Conservation (phyloP, 2,888 invertebrate species). For the Oscheius sp. region DNA sequence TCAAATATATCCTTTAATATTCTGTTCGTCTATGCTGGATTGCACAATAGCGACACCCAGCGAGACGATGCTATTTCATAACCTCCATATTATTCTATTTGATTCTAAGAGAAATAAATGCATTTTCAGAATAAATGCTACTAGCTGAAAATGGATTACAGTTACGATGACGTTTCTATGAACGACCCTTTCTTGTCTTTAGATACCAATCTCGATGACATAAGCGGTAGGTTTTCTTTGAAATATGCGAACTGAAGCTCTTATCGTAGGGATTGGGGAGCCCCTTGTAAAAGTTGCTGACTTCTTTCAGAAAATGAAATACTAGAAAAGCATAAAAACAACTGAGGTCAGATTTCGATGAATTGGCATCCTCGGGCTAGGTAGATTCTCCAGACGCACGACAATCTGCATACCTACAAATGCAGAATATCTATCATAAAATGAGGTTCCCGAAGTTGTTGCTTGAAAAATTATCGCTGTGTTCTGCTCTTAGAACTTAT, state of each 20-base stretch:
- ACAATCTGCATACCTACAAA: too few species aligned
- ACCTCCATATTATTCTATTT: background rate
- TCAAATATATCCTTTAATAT: background rate
- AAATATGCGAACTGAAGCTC: background rate
- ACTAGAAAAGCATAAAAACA: too few species aligned
- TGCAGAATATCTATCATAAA: too few species aligned
- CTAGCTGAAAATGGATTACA: constrained; percentile 38
- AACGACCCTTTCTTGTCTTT: constrained; percentile 63
- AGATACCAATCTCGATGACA: constrained; percentile 64
- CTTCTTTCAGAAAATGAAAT: background rate
- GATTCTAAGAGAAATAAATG: background rate
- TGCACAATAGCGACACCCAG: background rate
- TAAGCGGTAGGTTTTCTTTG: constrained; percentile 44
- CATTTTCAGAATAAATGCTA: background rate
- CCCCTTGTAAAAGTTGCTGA: background rate
- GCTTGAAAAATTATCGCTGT: too few species aligned
- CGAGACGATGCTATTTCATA: background rate
- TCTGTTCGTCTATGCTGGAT: background rate
- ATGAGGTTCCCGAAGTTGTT: too few species aligned
- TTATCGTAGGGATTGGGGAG: background rate
- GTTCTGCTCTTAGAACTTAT: too few species aligned
- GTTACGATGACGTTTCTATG: constrained; percentile 40
- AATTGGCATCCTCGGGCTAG: too few species aligned
- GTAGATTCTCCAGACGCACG: too few species aligned
- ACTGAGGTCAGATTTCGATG: too few species aligned